phyloP scores from a whole-genome alignment of 2,888 invertebrate genomes.

The Syritta pipiens region DNA sequence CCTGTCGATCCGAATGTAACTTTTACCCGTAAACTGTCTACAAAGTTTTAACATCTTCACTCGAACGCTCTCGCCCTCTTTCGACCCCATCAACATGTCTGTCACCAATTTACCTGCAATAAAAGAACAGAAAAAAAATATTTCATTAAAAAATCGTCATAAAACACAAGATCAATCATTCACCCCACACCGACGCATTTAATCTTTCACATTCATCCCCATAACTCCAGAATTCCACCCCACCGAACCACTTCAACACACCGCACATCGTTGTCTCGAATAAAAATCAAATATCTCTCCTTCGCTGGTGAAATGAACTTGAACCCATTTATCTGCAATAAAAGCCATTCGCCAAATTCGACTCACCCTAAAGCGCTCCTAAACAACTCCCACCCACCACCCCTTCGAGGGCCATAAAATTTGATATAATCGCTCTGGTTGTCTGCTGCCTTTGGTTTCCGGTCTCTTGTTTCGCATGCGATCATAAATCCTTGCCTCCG shows the following conservation, averaged over 20 bases:
- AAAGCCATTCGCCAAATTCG: background rate
- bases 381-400: constrained; percentile 8
- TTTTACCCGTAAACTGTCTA: too few relatives aligned
- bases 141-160: constrained; percentile 17
- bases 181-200: background rate
- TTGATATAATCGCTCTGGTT: constrained; percentile 54
- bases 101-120: constrained; percentile 30
- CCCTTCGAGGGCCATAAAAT: constrained; percentile 45
- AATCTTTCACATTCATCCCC: background rate
- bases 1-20: too few relatives aligned
- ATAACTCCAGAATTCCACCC: constrained; percentile 4
- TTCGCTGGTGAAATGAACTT: constrained; percentile 42
- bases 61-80: too few relatives aligned
- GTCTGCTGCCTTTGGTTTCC: constrained; percentile 43
- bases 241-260: too few relatives aligned
- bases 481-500: constrained; percentile 48
- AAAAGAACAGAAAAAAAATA: constrained; percentile 29
- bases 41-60: too few relatives aligned
- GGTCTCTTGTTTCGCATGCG: constrained; percentile 23
- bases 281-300: constrained; percentile 22
- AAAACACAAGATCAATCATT: constrained; percentile 6
- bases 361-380: constrained; percentile 22
- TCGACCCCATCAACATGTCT: too few relatives aligned
- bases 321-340: constrained; percentile 42
- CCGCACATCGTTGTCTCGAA: constrained; percentile 14